phyloP scores from a whole-genome alignment of 2,797 vertebrate genomes.

The Choloepus didactylus region DNA sequence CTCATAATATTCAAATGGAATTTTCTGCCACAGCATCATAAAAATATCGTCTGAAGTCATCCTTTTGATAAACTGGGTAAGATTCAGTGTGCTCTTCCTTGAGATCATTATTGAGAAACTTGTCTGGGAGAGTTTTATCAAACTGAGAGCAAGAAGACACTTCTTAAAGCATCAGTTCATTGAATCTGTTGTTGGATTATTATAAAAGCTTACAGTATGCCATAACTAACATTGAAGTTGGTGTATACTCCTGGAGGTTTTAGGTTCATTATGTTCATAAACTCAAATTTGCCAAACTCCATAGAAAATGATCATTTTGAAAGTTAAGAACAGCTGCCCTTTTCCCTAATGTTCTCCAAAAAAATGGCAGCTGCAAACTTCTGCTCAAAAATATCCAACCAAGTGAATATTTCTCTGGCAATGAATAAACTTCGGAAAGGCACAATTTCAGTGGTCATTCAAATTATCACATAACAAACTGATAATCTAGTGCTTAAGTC shows the following conservation, averaged over 20 bases:
- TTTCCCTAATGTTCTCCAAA: neutral
- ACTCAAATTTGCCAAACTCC: constrained; percentile 37
- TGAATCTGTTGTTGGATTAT: neutral
- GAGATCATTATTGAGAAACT: constrained; percentile 40
- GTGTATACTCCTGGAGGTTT: constrained; percentile 14
- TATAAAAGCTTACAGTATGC: neutral
- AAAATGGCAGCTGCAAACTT: neutral
- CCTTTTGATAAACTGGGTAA: constrained; percentile 21
- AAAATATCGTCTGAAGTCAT: neutral
- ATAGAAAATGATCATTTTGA: constrained; percentile 21
- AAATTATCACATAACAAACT: neutral
- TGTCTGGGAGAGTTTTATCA: constrained; percentile 40
- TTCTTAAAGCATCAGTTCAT: neutral
- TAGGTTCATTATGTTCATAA: constrained; percentile 57
- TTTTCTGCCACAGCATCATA: neutral
- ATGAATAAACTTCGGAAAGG: neutral
- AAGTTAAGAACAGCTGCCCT: constrained; percentile 19
- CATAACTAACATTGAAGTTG: neutral
- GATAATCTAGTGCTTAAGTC: neutral
- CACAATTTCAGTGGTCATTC: neutral
- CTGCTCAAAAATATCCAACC: neutral
- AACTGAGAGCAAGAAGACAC: neutral
- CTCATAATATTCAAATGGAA: constrained; percentile 27
- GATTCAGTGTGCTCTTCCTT: neutral
- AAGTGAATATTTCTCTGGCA: neutral